phyloP scores from a whole-genome alignment of 2,888 invertebrate species.

The Papilio protenor region DNA sequence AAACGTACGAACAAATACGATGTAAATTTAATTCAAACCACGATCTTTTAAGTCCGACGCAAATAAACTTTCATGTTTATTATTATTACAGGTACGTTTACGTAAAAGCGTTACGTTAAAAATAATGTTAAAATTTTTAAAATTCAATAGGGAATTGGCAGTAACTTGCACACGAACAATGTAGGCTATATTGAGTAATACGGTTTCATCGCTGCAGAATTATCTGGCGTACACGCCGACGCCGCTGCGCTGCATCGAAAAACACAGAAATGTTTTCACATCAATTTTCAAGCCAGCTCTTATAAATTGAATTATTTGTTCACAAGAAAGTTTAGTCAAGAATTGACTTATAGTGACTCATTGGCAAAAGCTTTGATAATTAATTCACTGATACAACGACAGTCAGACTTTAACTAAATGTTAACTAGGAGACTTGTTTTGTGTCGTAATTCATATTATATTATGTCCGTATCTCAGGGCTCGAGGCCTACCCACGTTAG shows the following conservation, averaged over 20 bases:
- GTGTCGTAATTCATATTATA: too few species aligned
- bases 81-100: not conserved
- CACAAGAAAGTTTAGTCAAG: not conserved
- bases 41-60: not conserved
- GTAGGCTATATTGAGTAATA: slow-evolving; percentile 57
- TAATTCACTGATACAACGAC: too few species aligned
- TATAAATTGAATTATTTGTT: not conserved
- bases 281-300: slow-evolving; percentile 8
- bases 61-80: slow-evolving; percentile 9
- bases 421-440: too few species aligned
- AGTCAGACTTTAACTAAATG: too few species aligned
- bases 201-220: slow-evolving; percentile 55
- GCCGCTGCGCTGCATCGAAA: not conserved
- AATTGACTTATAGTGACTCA: not conserved
- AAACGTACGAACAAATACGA: not conserved
- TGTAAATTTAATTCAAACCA: slow-evolving; percentile 3
- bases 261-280: slow-evolving; percentile 22
- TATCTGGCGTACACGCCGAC: slow-evolving; percentile 45
- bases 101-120: slow-evolving; percentile 43
- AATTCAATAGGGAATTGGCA: slow-evolving; percentile 58
- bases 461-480: too few species aligned
- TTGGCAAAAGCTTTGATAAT: not conserved
- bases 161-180: slow-evolving; percentile 57
- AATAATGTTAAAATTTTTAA: slow-evolving; percentile 45
- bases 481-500: too few species aligned